Base-by-base conservation (phyloP, 2,797 vertebrate species). In the Nannoperca australis region DNA sequence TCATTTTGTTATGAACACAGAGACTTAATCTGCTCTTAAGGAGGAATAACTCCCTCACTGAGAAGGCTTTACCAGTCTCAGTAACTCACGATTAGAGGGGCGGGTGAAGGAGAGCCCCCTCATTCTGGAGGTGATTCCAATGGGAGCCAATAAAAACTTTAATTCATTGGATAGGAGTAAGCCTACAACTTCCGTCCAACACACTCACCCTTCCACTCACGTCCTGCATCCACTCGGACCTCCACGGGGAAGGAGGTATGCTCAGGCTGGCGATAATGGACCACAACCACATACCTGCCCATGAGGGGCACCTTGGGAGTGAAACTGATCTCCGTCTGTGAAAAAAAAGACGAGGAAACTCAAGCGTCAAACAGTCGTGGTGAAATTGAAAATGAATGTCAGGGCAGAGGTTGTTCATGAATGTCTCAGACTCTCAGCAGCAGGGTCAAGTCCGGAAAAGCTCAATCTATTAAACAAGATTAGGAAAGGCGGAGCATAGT, bases 181-280 rank as follows among this genome's bases (percentile, higher is more conserved):
- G 18, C 38, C 38, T 6, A 58, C 12, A 4, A 38, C 60, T 30
- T 60, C n/a, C 60, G n/a, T 75, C 34, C 24, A 4, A 63, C 44
- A 38, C 13, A 83, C 95, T 95, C 88, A 99, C 98, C 98, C 81
- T 91, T 94, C 95, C 95, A 94, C 10, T 64, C 69, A 4, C 0
- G 87, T 15, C 95, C 96, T 12, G 93, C 94, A 0, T 95, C 85
- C 87, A 97, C 93, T 60, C 0, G 85, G 58, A 98, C 96, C 30
- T 94, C 94, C 2, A 95, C 95, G 0, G 94, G 93, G 90, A 98
- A 98, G 1, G 85, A 17, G 0, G 93, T 94, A 75, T 97, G 95
- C 8, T 92, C 88, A 0, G 93, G 87, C 83, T 99, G 98, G 76
- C 92, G 95, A 83, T 96, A 99, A 85, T 98, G 97, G 56, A 96